These are phyloP conservation scores for Zaprionus kolodkinae DNA, from an alignment of 1,140 invertebrate genomes.

Conservation along the genomic window DNA sequence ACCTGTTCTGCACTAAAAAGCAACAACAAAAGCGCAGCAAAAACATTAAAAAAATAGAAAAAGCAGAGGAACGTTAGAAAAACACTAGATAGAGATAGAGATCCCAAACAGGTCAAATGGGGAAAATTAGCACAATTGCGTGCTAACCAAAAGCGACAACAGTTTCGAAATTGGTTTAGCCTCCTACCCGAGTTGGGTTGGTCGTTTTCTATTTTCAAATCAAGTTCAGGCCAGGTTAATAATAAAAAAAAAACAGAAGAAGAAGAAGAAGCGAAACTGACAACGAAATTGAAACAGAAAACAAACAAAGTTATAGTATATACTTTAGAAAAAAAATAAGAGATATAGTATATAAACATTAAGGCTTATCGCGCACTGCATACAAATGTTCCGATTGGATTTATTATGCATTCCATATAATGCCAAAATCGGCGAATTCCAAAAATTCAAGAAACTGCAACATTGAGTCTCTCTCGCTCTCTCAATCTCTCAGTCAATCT, in stretches of 20 bases:
- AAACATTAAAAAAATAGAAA: conserved; percentile 52
- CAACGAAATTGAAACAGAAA: conserved; percentile 5
- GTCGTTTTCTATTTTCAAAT: conserved; percentile 53
- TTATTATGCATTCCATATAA: conserved; percentile 12
- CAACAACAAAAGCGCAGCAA: conserved; percentile 25
- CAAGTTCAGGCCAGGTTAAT: not conserved
- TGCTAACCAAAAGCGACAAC: conserved; percentile 49
- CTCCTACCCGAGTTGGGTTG: not conserved
- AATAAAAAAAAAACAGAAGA: conserved; percentile 1
- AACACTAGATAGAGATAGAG: conserved; percentile 1
- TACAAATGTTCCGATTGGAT: conserved; percentile 40
- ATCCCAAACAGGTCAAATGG: conserved; percentile 34
- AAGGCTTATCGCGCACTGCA: conserved; percentile 26
- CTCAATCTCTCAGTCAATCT: not conserved
- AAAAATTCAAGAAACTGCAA: conserved; percentile 9
- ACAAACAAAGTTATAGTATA: not conserved
- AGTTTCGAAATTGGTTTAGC: conserved; percentile 37
- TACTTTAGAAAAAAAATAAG: too few species aligned
- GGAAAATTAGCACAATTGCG: conserved; percentile 52
- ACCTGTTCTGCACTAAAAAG: conserved; percentile 53
- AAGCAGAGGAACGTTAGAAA: conserved; percentile 12
- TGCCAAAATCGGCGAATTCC: not conserved
- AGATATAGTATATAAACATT: not conserved
- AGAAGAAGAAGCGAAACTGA: conserved; percentile 3
- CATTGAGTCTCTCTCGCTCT: not conserved